Conservation (phyloP, 1,140 invertebrate species). For the Drosophila teissieri region DNA sequence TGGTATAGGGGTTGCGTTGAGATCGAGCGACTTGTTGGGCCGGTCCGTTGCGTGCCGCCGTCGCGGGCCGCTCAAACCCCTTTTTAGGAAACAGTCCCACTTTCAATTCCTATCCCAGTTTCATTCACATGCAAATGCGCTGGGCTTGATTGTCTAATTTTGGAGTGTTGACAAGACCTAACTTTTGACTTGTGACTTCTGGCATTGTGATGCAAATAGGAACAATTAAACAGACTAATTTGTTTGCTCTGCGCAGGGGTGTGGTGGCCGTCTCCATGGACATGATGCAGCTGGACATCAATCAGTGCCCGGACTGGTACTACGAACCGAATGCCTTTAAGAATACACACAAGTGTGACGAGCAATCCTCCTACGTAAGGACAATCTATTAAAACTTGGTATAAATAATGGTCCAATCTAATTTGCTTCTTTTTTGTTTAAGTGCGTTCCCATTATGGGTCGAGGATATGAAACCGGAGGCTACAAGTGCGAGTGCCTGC, state of each 20-base stretch:
- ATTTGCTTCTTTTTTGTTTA: constrained; percentile 69
- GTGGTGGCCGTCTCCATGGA: constrained; percentile 97
- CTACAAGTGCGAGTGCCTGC: constrained; percentile 99
- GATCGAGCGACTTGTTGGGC: constrained; percentile 44
- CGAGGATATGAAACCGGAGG: constrained; percentile 95
- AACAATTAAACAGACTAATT: constrained; percentile 79
- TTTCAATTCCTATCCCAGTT: constrained; percentile 28
- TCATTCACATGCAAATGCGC: constrained; percentile 65
- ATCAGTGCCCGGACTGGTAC: constrained; percentile 96
- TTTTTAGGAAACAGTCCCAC: constrained; percentile 53
- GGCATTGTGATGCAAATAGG: constrained; percentile 70
- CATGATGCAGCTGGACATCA: constrained; percentile 95
- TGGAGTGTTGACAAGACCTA: constrained; percentile 71
- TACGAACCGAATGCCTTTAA: constrained; percentile 97
- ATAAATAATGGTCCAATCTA: not conserved
- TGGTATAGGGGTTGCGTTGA: constrained; percentile 17
- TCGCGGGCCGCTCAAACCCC: constrained; percentile 62
- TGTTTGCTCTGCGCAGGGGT: constrained; percentile 88
- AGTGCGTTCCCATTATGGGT: constrained; percentile 97
- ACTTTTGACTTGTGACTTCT: constrained; percentile 65
- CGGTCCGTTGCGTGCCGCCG: constrained; percentile 66
- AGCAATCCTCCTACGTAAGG: constrained; percentile 96
- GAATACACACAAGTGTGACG: constrained; percentile 97
- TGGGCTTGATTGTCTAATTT: constrained; percentile 73
- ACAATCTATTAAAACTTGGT: not conserved